Percentiles rank a stretch among this genome's conserved stretches.
Conservation (phyloP, 2,113 vertebrate genomes). For the Podarcis muralis region DNA sequence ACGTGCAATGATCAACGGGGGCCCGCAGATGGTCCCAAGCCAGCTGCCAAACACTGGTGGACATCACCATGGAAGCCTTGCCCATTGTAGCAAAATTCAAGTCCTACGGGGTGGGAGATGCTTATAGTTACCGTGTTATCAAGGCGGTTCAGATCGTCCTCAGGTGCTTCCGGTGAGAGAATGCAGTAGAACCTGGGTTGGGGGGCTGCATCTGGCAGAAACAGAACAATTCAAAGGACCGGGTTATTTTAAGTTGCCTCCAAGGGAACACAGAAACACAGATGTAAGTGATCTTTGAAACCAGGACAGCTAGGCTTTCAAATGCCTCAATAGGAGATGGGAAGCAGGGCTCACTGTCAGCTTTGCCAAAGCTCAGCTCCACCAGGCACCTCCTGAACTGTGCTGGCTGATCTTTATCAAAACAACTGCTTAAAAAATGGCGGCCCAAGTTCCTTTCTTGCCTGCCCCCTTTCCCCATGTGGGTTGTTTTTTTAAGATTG, state of each 20-base stretch:
- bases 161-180: slow-evolving; percentile 92
- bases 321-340: not conserved
- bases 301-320: not conserved
- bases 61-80: no score
- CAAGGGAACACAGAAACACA: no score
- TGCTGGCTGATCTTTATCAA: no score
- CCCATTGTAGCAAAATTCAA: no score
- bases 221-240: not conserved
- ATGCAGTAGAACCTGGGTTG: slow-evolving; percentile 97
- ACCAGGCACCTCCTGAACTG: no score
- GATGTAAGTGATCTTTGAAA: not conserved
- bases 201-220: slow-evolving; percentile 80
- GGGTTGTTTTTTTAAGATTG: not conserved
- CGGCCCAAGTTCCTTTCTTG: not conserved
- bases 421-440: no score
- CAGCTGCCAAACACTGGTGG: not conserved
- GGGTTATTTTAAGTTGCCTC: not conserved
- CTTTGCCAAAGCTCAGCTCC: no score
- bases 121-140: slow-evolving; percentile 81
- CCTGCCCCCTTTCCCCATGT: not conserved
- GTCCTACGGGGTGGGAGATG: not conserved
- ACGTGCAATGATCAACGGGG: no score
- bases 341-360: no score
- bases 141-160: slow-evolving; percentile 91
- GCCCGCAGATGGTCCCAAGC: not conserved